These are phyloP conservation scores for Limanda limanda DNA, from an alignment of 2,113 vertebrate genomes.

Conservation along the genomic window DNA sequence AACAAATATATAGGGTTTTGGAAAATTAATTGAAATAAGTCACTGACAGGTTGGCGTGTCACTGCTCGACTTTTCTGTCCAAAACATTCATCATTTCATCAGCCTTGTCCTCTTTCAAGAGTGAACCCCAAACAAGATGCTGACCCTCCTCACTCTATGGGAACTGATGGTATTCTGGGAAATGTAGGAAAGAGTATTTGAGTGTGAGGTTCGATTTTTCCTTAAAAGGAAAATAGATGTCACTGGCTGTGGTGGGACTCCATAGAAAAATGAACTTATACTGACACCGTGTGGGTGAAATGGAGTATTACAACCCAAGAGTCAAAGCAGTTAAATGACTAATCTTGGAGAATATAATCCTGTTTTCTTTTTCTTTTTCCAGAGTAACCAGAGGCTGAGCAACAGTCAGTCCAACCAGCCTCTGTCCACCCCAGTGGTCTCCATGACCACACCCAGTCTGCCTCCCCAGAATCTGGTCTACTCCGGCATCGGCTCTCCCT, in stretches of 20 bases:
- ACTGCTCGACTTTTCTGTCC: neutral
- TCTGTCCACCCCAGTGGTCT: conserved; percentile 93
- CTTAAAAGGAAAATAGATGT: neutral
- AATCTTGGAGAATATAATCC: neutral
- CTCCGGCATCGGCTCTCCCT: conserved; percentile 89
- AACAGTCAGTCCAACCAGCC: conserved; percentile 89
- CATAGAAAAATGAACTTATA: neutral
- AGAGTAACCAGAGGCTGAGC: conserved; percentile 90
- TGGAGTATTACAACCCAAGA: neutral
- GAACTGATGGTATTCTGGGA: neutral
- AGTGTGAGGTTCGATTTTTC: neutral
- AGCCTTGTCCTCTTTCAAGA: neutral
- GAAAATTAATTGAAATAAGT: neutral
- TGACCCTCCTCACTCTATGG: neutral
- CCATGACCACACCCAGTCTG: conserved; percentile 92
- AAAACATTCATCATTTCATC: conserved; percentile 4
- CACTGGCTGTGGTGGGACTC: neutral
- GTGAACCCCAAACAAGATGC: neutral
- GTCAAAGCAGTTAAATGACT: no score
- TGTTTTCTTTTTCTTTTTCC: conserved; percentile 43
- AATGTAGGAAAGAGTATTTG: neutral
- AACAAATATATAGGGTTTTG: neutral
- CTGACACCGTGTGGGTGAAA: conserved; percentile 64
- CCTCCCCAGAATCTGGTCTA: conserved; percentile 90
- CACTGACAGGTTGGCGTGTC: no score